Percentiles rank a stretch among this genome's conserved stretches.
These are phyloP conservation scores for Ambastaia sidthimunki DNA, from an alignment of 2,797 vertebrate species.

Conservation along the genomic window DNA sequence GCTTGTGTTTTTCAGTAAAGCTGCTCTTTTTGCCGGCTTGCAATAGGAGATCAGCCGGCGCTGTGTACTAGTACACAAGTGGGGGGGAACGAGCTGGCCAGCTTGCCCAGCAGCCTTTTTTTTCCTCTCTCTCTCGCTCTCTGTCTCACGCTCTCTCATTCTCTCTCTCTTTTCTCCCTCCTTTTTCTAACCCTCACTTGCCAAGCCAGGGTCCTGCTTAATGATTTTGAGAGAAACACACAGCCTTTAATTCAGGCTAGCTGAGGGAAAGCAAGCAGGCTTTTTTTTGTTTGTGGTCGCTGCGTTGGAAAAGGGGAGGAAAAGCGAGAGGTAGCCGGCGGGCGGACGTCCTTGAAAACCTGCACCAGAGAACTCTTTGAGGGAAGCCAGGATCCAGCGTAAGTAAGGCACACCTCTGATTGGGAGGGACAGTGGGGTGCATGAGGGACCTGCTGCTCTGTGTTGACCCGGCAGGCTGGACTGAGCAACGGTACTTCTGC, in stretches of 20 bases:
- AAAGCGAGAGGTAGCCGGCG: conserved; percentile 66
- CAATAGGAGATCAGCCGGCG: conserved; percentile 83
- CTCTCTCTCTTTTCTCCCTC: conserved; percentile 56
- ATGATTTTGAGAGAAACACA: conserved; percentile 79
- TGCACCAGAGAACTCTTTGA: conserved; percentile 95
- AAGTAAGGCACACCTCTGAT: conserved; percentile 89
- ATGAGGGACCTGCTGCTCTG: conserved; percentile 52
- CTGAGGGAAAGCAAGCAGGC: conserved; percentile 64
- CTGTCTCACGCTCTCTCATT: conserved; percentile 67
- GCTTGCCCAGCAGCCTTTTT: conserved; percentile 79
- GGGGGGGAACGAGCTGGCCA: conserved; percentile 81
- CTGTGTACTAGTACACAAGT: conserved; percentile 81
- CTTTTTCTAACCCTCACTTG: conserved; percentile 72
- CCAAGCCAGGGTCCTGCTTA: conserved; percentile 83
- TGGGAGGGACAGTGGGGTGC: conserved; percentile 68
- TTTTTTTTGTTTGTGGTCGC: conserved; percentile 69
- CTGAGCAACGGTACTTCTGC: conserved; percentile 73
- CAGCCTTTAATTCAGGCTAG: conserved; percentile 70
- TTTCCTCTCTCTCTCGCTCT: conserved; percentile 35
- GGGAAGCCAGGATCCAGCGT: conserved; percentile 94
- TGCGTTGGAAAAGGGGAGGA: conserved; percentile 73
- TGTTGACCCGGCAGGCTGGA: conserved; percentile 76
- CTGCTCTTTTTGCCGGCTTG: conserved; percentile 84
- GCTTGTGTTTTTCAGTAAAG: conserved; percentile 87
- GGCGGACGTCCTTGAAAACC: conserved; percentile 77